phyloP scores from a whole-genome alignment of 2,113 vertebrate genomes.

The Callaeas wilsoni region DNA sequence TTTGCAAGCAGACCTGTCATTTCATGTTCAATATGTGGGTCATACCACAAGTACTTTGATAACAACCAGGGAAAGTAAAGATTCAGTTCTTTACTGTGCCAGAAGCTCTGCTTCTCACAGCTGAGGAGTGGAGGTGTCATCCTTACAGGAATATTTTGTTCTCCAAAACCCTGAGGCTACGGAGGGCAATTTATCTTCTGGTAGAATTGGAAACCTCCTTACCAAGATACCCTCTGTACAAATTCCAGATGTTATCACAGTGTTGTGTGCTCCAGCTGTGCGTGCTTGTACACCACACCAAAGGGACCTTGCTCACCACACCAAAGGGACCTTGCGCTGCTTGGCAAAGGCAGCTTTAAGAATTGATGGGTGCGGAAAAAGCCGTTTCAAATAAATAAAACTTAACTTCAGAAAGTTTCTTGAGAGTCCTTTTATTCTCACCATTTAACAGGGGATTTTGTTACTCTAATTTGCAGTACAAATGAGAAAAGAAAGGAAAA shows the following conservation, averaged over 20 bases:
- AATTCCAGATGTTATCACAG: not conserved
- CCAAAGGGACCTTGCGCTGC: not conserved
- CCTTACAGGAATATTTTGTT: conserved; percentile 1
- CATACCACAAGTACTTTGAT: not conserved
- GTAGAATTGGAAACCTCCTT: not conserved
- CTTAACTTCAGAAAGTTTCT: not conserved
- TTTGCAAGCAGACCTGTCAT: not conserved
- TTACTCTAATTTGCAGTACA: not conserved
- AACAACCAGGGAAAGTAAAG: not conserved
- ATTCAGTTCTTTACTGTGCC: not conserved
- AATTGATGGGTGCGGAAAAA: not conserved
- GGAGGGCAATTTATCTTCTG: not conserved
- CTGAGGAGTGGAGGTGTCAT: not conserved
- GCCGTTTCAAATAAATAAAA: not conserved
- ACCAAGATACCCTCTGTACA: not conserved
- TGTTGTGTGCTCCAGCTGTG: not conserved
- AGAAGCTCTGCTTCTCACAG: conserved; percentile 11
- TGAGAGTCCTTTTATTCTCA: not conserved
- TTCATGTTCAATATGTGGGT: not conserved
- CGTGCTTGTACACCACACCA: not conserved
- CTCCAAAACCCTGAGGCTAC: not conserved
- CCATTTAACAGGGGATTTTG: not conserved
- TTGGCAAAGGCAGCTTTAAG: not conserved
- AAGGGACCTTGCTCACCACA: not conserved
- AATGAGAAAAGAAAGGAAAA: not conserved